A percentile compares a stretch with the other conserved stretches of the same genome.
Conservation (phyloP, 2,113 vertebrate genomes). For the Murina feae region DNA sequence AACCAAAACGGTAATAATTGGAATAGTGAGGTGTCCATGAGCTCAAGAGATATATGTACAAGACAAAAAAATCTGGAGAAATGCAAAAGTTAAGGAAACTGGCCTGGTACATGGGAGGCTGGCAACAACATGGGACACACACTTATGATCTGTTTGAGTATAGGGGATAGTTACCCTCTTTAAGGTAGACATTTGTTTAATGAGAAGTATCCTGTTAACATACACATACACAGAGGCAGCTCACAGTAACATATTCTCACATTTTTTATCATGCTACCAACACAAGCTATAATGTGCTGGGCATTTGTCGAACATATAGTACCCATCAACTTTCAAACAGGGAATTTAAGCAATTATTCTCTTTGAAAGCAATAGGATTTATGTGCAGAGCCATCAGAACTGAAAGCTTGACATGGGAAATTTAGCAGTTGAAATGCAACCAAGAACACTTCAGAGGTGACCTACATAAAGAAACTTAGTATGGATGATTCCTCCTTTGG, state of each 20-base stretch:
- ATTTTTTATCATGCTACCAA: background rate
- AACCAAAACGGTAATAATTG: background rate
- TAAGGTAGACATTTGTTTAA: background rate
- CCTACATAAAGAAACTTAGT: slow-evolving; percentile 72
- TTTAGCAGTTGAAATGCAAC: slow-evolving; percentile 55
- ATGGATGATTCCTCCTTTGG: slow-evolving; percentile 62
- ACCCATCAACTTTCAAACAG: background rate
- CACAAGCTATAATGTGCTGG: background rate
- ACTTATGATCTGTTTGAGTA: background rate
- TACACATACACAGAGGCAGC: background rate
- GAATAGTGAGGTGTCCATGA: background rate
- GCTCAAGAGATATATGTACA: background rate
- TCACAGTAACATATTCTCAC: background rate
- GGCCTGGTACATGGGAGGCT: background rate
- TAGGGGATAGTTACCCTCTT: background rate
- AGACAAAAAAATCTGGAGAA: background rate
- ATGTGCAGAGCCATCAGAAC: slow-evolving; percentile 43
- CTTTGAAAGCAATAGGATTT: slow-evolving; percentile 42
- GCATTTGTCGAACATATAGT: background rate
- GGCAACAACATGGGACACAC: background rate
- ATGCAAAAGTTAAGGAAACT: background rate
- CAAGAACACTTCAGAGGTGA: slow-evolving; percentile 69
- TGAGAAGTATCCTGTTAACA: background rate
- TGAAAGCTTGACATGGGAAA: slow-evolving; percentile 62
- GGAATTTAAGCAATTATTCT: slow-evolving; percentile 36